These are phyloP conservation scores for Vanessa atalanta DNA, from an alignment of 1,140 invertebrate species.

Conservation along the genomic window DNA sequence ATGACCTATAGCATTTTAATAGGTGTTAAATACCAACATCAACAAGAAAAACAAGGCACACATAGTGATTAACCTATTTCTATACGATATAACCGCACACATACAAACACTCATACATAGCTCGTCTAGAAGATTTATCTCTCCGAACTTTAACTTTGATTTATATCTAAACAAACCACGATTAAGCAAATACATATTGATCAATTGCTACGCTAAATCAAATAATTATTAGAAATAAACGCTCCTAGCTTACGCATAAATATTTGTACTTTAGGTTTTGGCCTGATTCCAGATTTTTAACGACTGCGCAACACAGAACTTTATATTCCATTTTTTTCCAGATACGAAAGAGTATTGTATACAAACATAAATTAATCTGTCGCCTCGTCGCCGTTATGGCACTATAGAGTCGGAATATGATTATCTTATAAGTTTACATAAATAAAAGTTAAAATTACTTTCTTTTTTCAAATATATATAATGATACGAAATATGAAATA, in stretches of 20 bases:
- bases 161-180: too few relatives aligned
- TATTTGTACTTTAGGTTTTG: slow-evolving; percentile 23
- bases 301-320: slow-evolving; percentile 24
- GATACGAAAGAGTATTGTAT: background rate
- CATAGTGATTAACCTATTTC: too few relatives aligned
- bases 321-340: slow-evolving; percentile 17
- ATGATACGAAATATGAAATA: too few relatives aligned
- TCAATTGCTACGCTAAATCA: background rate
- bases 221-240: slow-evolving; percentile 6
- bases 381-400: background rate
- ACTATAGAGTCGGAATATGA: background rate
- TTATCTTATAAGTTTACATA: background rate
- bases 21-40: too few relatives aligned
- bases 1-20: too few relatives aligned
- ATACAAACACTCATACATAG: too few relatives aligned
- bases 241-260: slow-evolving; percentile 13
- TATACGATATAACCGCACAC: too few relatives aligned
- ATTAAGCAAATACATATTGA: background rate
- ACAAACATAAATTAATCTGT: background rate
- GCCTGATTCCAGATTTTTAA: slow-evolving; percentile 21
- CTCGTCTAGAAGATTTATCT: too few relatives aligned
- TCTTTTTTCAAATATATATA: too few relatives aligned
- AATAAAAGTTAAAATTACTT: background rate
- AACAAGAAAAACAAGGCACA: too few relatives aligned
- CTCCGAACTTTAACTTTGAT: too few relatives aligned